Base-by-base conservation (phyloP, 2,113 vertebrate genomes). In the Psettodes erumei region DNA sequence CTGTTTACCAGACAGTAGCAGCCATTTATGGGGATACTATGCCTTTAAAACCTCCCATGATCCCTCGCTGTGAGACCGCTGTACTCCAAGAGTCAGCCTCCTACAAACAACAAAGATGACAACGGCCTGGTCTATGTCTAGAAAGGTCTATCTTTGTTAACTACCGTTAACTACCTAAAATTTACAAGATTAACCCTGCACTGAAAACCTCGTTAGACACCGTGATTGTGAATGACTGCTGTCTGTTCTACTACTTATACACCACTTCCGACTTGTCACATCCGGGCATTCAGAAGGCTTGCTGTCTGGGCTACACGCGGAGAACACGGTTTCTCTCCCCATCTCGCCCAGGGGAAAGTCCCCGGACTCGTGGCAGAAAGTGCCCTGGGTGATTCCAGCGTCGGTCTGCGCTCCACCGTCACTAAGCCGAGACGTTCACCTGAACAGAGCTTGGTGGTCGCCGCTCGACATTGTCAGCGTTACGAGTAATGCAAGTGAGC, bases 281-380 rank as follows among this genome's bases (percentile, higher is more conserved):
- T 81, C 77, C 78, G 86, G 77, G 85, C 79, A 90, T 89, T 92
- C 85, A 5, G 90, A 92, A 90, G 73, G 43, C 81, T 89, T 92
- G 90, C 84, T 23, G 1, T 87, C 90, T 91, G 90, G 82, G 89
- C 84, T 91, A 91, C 88, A 5, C 0, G 0, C 90, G 0, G 90
- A 71, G 90, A 48, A 91, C 77, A 0, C 0, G 0, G 72, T 87
- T 92, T 77, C 84, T 84, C 87, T 1, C 0, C 0, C n/a, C n/a
- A n/a, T 0, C 0, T 0, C 1, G 72, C 90, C 79, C 88, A 90
- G 91, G 90, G 89, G 88, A 92, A 90, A 91, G 90, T 91, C 90
- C 90, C 91, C 88, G 91, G 88, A 90, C 91, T 0, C 6, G 1
- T 0, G 53, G 84, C 90, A 90, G 90, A 92, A 71, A 92, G 86